Evolutionary conservation across 2,797 vertebrate species (phyloP).

Genomic region (Sebastes hubbsi): DNA sequence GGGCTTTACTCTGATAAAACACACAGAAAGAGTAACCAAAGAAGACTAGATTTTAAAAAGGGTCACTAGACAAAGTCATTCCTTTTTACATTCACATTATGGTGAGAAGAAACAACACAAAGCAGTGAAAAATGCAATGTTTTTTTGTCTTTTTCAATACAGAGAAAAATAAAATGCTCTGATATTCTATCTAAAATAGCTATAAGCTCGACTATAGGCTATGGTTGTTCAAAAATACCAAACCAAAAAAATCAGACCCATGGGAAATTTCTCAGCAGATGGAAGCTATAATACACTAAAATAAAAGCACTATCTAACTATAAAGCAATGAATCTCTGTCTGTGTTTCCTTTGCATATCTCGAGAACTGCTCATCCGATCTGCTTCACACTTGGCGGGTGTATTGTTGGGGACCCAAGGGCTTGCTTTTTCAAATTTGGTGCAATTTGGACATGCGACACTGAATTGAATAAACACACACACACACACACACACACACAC

Average conservation of each 20-base stretch:
- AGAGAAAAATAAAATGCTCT: background rate
- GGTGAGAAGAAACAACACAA: background rate
- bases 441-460: no score
- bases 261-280: constrained; percentile 9
- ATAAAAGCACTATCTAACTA: background rate
- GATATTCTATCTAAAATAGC: background rate
- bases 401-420: no score
- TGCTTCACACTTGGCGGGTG: no score
- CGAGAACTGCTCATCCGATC: no score
- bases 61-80: constrained; percentile 32
- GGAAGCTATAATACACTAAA: background rate
- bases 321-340: background rate
- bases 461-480: no score
- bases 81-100: constrained; percentile 8
- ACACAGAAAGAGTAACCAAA: constrained; percentile 11
- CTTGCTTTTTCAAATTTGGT: no score
- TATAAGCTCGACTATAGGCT: background rate
- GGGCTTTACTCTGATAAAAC: constrained; percentile 40
- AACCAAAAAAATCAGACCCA: background rate
- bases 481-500: no score
- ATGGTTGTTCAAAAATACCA: background rate
- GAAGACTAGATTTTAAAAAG: constrained; percentile 35
- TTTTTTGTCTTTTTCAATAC: background rate
- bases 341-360: no score
- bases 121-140: background rate